Base-by-base conservation (phyloP, 2,888 invertebrate species). In the Callosobruchus maculatus region DNA sequence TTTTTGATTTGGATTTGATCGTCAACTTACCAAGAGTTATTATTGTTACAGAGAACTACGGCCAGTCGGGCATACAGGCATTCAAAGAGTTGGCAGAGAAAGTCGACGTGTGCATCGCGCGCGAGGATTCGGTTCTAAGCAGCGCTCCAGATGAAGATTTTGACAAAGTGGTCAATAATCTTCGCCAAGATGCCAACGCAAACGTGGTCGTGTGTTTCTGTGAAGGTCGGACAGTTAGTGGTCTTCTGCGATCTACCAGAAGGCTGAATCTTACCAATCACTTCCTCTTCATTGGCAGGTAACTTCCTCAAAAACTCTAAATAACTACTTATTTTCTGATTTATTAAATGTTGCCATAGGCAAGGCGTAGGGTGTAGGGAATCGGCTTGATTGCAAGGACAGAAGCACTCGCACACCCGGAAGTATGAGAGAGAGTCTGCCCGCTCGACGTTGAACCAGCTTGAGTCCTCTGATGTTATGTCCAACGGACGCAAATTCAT, bases 171-270 rank as follows among this genome's bases (percentile, higher is more conserved):
- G 86, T 92, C 67, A 82, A 85, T 70, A 90, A 89, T 80, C 87
- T 92, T 49, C 87, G 89, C 77, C 88, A 89, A 79, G 90, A 90
- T 82, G 83, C 86, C 74, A 87, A 89, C 78, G 89, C 92, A 74
- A 84, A 88, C 67, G 93, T 93, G 9, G 91, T 93, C 72, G 91
- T 94, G 21, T 95, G 94, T 85, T 94, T 95, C 89, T 95, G 94
- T 86, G 93, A 94, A 85, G 94, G 94, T 0, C 88, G 90, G 84
- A 93, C 94, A 0, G 91, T 94, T 76, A 87, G 91, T 73, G 90
- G 91, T 20, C 87, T 94, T 68, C 88, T 93, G 77, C 88, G 88
- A 76, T 93, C 93, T 4, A 89, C 91, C 5, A 87, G 88, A 77
- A 86, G 91, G 67, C 86, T 90, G 69, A 90, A 90, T 79, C 86